Base-by-base conservation (phyloP, 2,888 invertebrate species). In the Aspidiotus destructor region DNA sequence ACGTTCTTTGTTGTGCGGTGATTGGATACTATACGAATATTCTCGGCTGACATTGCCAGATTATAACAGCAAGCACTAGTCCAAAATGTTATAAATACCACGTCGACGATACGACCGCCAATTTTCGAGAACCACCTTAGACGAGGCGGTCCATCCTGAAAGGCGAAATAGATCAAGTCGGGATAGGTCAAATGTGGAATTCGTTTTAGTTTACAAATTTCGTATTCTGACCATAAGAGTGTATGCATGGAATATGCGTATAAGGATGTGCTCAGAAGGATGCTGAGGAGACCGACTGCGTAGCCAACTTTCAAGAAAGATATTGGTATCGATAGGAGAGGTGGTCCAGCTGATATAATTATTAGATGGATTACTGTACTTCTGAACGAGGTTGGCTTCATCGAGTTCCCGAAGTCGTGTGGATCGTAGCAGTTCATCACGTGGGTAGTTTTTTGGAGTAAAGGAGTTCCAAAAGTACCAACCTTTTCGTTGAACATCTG, bases 1-100 rank as follows among this genome's bases (percentile, higher is more conserved):
- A 73, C 69, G 61, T 72, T 70, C 0, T 55, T 10, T n/a, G 7
- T 53, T 6, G n/a, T 9, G 16, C 55, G 17, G n/a, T 8, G 10
- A n/a, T 3, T 16, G 42, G 16, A 41, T 16, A 64, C 13, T 2
- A 16, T 16, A 7, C 42, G 64, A 10, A 55, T 6, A 42, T 64
- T 64, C 10, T 64, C 17, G 6, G 54, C 64, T 8, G 57, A 57
- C 41, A 64, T 17, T 13, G 57, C 54, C 16, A 55, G 44, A 55
- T 41, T 42, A 13, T 57, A 55, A 42, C 42, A 41, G 17, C 42
- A 41, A 55, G 42, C 64, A 15, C 57, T 57, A 8, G 11, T 40
- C 64, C 64, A 64, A 1, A 13, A n/a, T 8, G 41, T 17, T 7
- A 55, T 17, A 13, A 64, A 64, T 7, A 55, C 41, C 1, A 53